Conservation (phyloP, 2,113 vertebrate species). For the Onychostruthus taczanowskii region DNA sequence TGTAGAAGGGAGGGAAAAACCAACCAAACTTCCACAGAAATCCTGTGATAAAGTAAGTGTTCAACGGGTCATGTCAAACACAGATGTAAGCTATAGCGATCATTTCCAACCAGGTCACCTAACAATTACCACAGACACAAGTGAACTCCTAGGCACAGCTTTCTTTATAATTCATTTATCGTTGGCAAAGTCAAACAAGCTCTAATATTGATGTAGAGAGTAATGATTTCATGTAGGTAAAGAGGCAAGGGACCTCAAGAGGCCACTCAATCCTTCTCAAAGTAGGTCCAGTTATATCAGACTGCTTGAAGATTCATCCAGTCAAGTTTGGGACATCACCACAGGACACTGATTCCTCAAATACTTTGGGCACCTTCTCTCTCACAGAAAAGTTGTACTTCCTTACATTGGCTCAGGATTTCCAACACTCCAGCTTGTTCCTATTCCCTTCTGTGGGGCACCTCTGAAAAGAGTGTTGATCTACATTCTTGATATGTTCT, state of each 20-base stretch:
- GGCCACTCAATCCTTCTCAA: neutral
- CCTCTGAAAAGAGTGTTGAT: neutral
- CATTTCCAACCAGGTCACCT: neutral
- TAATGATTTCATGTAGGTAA: neutral
- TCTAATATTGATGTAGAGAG: neutral
- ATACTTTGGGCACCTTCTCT: neutral
- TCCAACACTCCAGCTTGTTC: neutral
- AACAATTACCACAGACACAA: neutral
- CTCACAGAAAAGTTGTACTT: neutral
- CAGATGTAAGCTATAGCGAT: neutral
- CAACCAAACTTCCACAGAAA: neutral
- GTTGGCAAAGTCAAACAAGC: neutral
- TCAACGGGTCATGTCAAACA: neutral
- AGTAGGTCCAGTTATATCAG: neutral
- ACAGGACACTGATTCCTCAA: neutral
- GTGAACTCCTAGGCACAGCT: neutral
- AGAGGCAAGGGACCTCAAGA: neutral
- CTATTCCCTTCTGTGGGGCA: neutral
- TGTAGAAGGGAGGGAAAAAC: neutral
- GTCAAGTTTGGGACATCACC: neutral
- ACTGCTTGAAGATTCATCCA: neutral
- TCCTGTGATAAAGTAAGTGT: neutral
- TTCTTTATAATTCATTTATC: neutral
- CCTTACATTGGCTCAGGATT: neutral
- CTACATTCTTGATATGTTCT: rapidly evolving